Evolutionary conservation across 1,140 invertebrate species (phyloP).

Genomic region (Diorhabda carinulata): DNA sequence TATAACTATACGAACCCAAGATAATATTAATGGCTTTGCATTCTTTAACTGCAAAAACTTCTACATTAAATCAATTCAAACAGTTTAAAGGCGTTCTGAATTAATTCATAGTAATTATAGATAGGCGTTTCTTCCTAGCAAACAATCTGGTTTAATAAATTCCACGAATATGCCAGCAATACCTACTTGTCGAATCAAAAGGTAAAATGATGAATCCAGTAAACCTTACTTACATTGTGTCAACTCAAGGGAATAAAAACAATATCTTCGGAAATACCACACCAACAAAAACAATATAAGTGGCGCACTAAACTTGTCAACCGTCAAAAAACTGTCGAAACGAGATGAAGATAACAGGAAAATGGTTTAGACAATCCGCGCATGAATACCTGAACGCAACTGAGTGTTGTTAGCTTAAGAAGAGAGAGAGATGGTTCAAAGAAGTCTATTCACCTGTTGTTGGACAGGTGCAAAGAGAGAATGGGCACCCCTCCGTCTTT

Average conservation of each 20-base stretch:
- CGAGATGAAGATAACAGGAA: background rate
- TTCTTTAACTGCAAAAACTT: no score
- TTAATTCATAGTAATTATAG: no score
- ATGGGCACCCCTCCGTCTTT: slow-evolving; percentile 7
- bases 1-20: no score
- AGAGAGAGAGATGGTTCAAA: slow-evolving; percentile 6
- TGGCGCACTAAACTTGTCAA: slow-evolving; percentile 10
- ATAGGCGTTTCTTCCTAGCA: background rate
- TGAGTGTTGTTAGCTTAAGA: slow-evolving; percentile 2
- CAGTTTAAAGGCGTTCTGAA: no score
- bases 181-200: no score
- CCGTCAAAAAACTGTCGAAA: background rate
- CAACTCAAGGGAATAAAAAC: background rate
- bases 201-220: no score
- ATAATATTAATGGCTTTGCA: no score
- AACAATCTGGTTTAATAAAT: background rate
- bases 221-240: background rate
- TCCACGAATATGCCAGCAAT: background rate
- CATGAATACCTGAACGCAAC: slow-evolving; percentile 8
- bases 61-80: no score
- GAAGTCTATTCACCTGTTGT: slow-evolving; percentile 17
- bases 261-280: background rate
- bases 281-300: slow-evolving; percentile 6
- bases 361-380: slow-evolving; percentile 3
- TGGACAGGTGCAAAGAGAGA: background rate